Evolutionary conservation across 2,113 vertebrate species (phyloP), one percentile per base, ranked within the genome.

Genomic region (Gymnocephalus cernua): DNA sequence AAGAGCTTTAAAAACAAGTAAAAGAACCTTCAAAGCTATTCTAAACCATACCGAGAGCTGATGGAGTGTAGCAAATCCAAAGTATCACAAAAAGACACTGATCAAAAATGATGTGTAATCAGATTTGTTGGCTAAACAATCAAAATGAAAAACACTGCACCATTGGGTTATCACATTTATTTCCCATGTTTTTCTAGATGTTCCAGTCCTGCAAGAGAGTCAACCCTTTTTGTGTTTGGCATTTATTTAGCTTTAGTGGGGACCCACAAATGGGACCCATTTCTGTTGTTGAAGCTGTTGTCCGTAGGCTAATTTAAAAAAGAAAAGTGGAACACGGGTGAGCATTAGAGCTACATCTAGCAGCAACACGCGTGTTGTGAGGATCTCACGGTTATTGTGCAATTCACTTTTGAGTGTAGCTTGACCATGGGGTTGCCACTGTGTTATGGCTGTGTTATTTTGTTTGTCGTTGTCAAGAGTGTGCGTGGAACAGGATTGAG

Each of bases 131-230:
- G 62, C 6, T 25, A 27, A 78, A 53, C 27, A 25, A n/a, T n/a
- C n/a, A n/a, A n/a, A n/a, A n/a, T n/a, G n/a, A n/a, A n/a, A n/a
- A n/a, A n/a, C 16, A n/a, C 72, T 35, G 38, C 29, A 64, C 47
- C 25, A 56, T 44, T 14, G n/a, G 9, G 25, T 63, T 38, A 83
- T 70, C n/a, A 27, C 38, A 44, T 77, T 79, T n/a, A 61, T 72
- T 74, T 84, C 50, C 7, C 62, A 70, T 23, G 68, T 23, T 79
- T 85, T 86, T 88, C 85, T 45, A 50, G 87, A 89, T 27, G 77
- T 84, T 89, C 80, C 81, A 77, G 76, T 81, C 58, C 23, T 63
- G 64, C 66, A 56, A 67, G 50, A 53, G 64, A 74, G 29, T 32
- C 27, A 74, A 48, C 19, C 6, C 8, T 3, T 74, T 74, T 53